phyloP scores from a whole-genome alignment of 2,888 invertebrate genomes.

The Eumacrocentrus americanus region DNA sequence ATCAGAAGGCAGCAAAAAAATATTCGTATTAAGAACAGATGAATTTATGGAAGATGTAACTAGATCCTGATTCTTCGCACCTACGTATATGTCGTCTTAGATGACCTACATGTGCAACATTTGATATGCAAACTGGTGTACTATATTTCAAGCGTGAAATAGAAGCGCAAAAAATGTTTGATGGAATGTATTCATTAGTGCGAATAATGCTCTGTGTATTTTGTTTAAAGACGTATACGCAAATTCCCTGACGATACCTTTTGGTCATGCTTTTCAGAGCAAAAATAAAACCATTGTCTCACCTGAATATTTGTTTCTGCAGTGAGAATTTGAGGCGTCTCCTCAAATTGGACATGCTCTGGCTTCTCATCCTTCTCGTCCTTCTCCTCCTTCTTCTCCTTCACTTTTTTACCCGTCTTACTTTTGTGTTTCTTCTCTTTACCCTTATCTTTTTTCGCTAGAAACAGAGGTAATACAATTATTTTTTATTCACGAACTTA shows the following conservation, averaged over 20 bases:
- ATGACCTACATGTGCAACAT: constrained; percentile 45
- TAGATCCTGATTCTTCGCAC: constrained; percentile 11
- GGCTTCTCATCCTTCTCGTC: constrained; percentile 71
- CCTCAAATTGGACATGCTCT: constrained; percentile 74
- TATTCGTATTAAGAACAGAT: not conserved
- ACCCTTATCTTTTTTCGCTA: constrained; percentile 57
- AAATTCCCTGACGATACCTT: not conserved
- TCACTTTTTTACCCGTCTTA: constrained; percentile 59
- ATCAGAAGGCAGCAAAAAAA: no score
- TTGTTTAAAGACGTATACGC: no score
- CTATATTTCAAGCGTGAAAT: constrained; percentile 51
- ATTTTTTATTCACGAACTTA: constrained; percentile 9
- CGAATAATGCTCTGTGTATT: not conserved
- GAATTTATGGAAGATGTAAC: not conserved
- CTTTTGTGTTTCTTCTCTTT: constrained; percentile 70
- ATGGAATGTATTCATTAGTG: constrained; percentile 12
- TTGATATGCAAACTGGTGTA: constrained; percentile 45
- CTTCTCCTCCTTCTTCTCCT: constrained; percentile 63
- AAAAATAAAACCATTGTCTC: no score
- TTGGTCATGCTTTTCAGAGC: constrained; percentile 7
- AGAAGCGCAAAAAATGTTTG: constrained; percentile 24
- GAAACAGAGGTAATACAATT: not conserved
- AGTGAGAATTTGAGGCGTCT: constrained; percentile 70
- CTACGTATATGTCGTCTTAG: constrained; percentile 29
- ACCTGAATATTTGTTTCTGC: constrained; percentile 62